Conservation (phyloP, 2,797 vertebrate genomes). For the Typhlichthys eigenmanni region DNA sequence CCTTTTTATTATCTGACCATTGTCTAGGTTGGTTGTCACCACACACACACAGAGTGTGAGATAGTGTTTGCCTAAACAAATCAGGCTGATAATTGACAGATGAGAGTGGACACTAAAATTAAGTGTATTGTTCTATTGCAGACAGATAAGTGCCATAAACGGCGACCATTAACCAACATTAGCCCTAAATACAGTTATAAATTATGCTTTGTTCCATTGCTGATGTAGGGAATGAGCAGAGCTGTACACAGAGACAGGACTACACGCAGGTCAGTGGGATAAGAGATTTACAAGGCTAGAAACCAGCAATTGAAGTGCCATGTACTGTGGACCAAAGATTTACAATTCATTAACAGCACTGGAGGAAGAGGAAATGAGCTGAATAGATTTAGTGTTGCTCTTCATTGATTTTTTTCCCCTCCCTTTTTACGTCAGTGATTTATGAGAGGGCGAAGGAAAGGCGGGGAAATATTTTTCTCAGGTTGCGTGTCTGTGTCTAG, state of each 20-base stretch:
- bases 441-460: conserved; percentile 27
- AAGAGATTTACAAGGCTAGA: background rate
- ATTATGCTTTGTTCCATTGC: conserved; percentile 23
- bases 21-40: conserved; percentile 12
- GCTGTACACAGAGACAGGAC: background rate
- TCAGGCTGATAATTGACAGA: conserved; percentile 64
- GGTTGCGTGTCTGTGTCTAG: conserved; percentile 20
- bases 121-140: conserved; percentile 37
- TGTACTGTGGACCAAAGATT: conserved; percentile 30
- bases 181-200: conserved; percentile 37
- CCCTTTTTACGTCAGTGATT: conserved; percentile 35
- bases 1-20: conserved; percentile 24
- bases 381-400: conserved; percentile 42
- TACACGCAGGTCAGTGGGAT: background rate
- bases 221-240: background rate
- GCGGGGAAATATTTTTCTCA: conserved; percentile 16
- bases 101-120: conserved; percentile 41
- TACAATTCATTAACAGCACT: conserved; percentile 51
- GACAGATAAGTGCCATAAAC: conserved; percentile 60
- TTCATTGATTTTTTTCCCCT: conserved; percentile 29
- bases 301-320: conserved; percentile 17
- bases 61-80: conserved; percentile 39
- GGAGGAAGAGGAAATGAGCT: conserved; percentile 45
- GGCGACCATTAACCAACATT: conserved; percentile 14
- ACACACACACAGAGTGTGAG: conserved; percentile 25